phyloP scores from a whole-genome alignment of 2,888 invertebrate genomes.

The Sclerodermus sp. region DNA sequence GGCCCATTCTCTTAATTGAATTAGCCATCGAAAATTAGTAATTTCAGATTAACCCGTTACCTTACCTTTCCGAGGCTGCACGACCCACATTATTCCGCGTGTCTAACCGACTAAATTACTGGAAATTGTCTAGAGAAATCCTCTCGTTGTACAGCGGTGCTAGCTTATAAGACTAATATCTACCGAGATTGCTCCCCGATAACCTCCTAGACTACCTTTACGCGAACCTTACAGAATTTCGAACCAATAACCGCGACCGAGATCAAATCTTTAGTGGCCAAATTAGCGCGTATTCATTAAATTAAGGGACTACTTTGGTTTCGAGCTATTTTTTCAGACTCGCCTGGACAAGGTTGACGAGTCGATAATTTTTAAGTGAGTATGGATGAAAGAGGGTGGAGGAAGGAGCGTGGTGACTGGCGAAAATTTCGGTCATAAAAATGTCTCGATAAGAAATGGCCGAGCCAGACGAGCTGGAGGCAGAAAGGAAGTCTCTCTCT shows the following conservation, averaged over 20 bases:
- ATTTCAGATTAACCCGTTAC: no score
- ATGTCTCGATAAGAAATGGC: slow-evolving; percentile 40
- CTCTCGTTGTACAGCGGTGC: no score
- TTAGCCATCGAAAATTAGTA: slow-evolving; percentile 53
- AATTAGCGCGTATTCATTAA: no score
- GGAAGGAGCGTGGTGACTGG: slow-evolving; percentile 17
- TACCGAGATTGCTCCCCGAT: background rate
- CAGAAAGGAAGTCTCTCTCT: slow-evolving; percentile 5
- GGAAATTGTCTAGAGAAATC: no score
- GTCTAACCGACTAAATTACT: no score
- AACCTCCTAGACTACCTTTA: background rate
- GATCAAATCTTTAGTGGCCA: no score
- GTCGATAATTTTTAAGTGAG: background rate
- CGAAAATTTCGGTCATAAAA: slow-evolving; percentile 40
- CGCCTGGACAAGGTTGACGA: no score
- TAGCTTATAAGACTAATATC: no score
- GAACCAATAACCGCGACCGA: background rate
- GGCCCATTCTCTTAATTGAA: slow-evolving; percentile 52
- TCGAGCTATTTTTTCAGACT: no score
- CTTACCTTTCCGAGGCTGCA: no score
- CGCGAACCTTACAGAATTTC: slow-evolving; percentile 16
- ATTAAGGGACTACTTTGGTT: no score
- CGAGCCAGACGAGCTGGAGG: slow-evolving; percentile 18
- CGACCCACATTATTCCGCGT: no score
- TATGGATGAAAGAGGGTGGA: background rate